These are phyloP conservation scores for Ctenosaura bakeri DNA, from an alignment of 2,797 vertebrate species.

Conservation along the genomic window DNA sequence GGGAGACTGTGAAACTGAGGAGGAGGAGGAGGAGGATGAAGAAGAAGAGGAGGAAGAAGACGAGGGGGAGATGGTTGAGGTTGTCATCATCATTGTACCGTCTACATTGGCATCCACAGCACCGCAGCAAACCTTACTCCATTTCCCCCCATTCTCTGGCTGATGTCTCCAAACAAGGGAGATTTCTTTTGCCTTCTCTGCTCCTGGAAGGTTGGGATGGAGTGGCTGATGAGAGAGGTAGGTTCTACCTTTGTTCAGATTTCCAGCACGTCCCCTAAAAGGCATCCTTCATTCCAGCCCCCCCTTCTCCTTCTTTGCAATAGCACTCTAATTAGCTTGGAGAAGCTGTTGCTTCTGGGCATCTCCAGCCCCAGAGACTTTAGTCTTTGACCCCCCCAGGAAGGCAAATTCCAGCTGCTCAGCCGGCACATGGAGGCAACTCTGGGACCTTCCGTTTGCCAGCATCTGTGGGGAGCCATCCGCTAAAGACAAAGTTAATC, in stretches of 20 bases:
- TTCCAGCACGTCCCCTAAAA: background rate
- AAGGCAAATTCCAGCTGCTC: background rate
- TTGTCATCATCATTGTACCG: too few relatives aligned
- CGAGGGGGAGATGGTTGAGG: too few relatives aligned
- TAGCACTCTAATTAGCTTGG: background rate
- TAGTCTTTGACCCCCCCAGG: accelerated
- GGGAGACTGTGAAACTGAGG: too few relatives aligned
- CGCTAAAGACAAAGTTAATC: conserved; percentile 60
- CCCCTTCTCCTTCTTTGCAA: background rate
- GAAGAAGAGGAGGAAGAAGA: too few relatives aligned
- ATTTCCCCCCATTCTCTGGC: too few relatives aligned
- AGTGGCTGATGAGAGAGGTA: background rate
- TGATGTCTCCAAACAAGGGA: too few relatives aligned
- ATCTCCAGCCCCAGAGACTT: accelerated
- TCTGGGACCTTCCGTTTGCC: background rate
- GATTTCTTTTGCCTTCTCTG: background rate
- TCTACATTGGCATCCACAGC: too few relatives aligned
- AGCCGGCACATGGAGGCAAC: background rate
- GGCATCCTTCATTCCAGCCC: background rate
- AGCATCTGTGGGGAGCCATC: conserved; percentile 41
- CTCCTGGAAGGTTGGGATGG: background rate
- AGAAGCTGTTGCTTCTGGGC: accelerated
- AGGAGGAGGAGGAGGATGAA: too few relatives aligned
- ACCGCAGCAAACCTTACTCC: background rate
- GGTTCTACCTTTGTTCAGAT: background rate